These are phyloP conservation scores for Reticulitermes lucifugus DNA, from an alignment of 2,888 invertebrate species.

Conservation along the genomic window DNA sequence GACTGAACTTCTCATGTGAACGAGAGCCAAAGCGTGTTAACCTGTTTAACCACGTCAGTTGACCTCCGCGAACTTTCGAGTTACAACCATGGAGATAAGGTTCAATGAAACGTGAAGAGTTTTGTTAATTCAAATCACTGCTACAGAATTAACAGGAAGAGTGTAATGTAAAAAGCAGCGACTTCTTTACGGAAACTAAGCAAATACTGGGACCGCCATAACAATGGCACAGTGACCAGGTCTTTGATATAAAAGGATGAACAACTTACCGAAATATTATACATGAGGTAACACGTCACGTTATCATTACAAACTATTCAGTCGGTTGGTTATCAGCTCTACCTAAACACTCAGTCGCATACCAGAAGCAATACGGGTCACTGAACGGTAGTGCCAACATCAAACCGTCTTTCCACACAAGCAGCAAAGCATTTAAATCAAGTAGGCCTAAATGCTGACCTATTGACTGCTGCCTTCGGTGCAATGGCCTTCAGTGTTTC, in stretches of 20 bases:
- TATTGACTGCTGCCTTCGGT: not conserved
- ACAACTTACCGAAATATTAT: no score
- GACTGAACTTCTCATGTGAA: constrained; percentile 22
- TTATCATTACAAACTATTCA: not conserved
- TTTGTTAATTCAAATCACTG: constrained; percentile 13
- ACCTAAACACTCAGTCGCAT: not conserved
- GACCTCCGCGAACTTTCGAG: constrained; percentile 6
- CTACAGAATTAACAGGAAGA: not conserved
- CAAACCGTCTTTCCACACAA: not conserved
- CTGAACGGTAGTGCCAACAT: not conserved
- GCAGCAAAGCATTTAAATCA: no score
- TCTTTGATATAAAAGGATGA: no score
- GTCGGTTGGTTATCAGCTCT: not conserved
- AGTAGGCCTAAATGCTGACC: not conserved
- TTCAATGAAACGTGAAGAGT: constrained; percentile 22
- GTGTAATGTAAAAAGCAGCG: not conserved
- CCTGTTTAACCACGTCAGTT: constrained; percentile 27
- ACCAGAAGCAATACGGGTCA: constrained; percentile 5
- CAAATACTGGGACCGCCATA: no score
- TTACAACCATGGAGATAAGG: not conserved
- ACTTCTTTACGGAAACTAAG: no score
- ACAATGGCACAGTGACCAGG: no score
- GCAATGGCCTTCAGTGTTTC: not conserved
- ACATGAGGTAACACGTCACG: no score
- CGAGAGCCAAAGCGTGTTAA: constrained; percentile 20